Evolutionary conservation across 2,113 vertebrate species (phyloP).

Genomic region (Cochlearius cochlearius): DNA sequence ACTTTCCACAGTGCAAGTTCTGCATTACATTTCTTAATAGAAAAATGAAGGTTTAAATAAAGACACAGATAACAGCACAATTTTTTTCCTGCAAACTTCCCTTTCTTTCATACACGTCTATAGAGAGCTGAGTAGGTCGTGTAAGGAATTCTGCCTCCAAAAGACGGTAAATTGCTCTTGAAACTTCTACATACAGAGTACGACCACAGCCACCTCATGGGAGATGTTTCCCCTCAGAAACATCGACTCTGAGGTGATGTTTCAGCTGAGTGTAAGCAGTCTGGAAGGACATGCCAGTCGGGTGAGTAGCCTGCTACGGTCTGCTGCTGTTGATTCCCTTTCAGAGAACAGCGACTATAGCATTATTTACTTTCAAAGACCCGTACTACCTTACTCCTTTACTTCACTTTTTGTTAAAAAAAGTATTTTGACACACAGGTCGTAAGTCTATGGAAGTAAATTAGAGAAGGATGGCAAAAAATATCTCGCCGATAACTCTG

Average conservation of each 20-base stretch:
- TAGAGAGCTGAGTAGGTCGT: neutral
- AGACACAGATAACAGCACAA: neutral
- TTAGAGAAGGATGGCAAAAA: neutral
- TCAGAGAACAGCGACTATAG: neutral
- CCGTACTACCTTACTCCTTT: neutral
- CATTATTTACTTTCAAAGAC: neutral
- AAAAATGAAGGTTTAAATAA: neutral
- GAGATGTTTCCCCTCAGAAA: slow-evolving; percentile 4
- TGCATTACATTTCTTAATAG: neutral
- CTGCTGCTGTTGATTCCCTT: neutral
- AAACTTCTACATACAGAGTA: neutral
- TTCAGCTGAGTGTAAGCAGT: neutral
- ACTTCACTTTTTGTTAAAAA: neutral
- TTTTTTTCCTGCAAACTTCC: neutral
- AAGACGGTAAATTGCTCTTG: neutral
- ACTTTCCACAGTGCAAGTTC: neutral
- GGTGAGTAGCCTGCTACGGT: neutral
- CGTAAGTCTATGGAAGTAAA: neutral
- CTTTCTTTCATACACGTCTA: neutral
- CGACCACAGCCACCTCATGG: neutral
- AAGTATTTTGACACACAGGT: neutral
- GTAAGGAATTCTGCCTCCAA: neutral
- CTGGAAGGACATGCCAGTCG: neutral
- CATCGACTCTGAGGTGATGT: neutral
- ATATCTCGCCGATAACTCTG: neutral